Evolutionary conservation across 2,113 vertebrate species (phyloP), one percentile per base, ranked within the genome.

Genomic region (Otus sunia): DNA sequence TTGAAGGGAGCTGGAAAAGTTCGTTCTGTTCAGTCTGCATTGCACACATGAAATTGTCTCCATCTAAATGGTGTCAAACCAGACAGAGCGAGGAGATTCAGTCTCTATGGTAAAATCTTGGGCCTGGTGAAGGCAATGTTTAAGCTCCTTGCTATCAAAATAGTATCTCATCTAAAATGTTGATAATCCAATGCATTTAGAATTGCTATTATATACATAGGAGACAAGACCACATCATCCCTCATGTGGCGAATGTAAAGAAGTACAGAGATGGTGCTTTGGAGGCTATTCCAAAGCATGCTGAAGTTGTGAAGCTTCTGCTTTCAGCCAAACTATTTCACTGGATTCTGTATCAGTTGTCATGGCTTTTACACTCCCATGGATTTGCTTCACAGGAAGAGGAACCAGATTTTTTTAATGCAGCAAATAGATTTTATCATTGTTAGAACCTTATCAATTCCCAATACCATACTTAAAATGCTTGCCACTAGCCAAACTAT

Each of bases 211-310:
- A 9, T 6, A 4, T 23, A 58, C 5, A n/a, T 12, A 30, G 32
- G 62, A 71, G 50, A 66, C 32, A 39, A 45, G 36, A 39, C 19
- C 27, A 27, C 56, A n/a, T 12, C 1, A 5, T 30, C 69, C 81
- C 75, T 58, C 56, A 1, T 21, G 67, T n/a, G 68, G 78, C 0
- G 2, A 74, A 66, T 1, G 15, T 30, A 21, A 53, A 56, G 45
- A 52, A 88, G 50, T 21, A 49, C 50, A 49, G 47, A 49, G 22
- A 17, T 22, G 29, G 21, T 18, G 49, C 36, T 59, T 22, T 22
- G 12, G 49, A 77, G 30, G 32, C 37, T 66, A 47, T 53, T 52
- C 10, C 49, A 27, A 26, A 59, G 19, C 0, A 3, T 0, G 1
- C 43, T 53, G 43, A 63, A 77, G 34, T 20, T 2, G 0, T 5